Percentiles rank a stretch among this genome's conserved stretches.
phyloP scores from a whole-genome alignment of 2,888 invertebrate genomes.

The Erebia palarica region DNA sequence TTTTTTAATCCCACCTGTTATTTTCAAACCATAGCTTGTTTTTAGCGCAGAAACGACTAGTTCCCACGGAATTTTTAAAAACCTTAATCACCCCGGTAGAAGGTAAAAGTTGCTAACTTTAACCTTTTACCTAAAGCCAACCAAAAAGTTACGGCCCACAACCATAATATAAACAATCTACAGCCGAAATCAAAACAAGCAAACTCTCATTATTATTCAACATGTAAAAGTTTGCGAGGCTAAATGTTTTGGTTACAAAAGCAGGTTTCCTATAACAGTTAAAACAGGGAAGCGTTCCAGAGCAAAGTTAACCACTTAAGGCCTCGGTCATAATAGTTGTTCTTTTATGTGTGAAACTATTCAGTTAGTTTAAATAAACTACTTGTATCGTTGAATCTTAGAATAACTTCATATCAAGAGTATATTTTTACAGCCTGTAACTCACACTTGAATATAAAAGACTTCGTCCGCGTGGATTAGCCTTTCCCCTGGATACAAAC shows the following conservation, averaged over 20 bases:
- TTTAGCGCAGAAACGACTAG: too few relatives aligned
- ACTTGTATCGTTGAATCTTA: not conserved
- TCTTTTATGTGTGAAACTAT: not conserved
- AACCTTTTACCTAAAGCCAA: too few relatives aligned
- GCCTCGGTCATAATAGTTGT: conserved; percentile 10
- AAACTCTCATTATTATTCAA: conserved; percentile 12
- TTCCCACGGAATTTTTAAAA: too few relatives aligned
- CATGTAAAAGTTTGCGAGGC: conserved; percentile 11
- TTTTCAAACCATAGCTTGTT: too few relatives aligned
- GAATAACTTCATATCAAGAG: not conserved
- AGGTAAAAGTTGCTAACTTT: not conserved
- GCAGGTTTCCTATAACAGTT: conserved; percentile 15
- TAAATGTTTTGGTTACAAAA: conserved; percentile 19
- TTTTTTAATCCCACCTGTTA: too few relatives aligned
- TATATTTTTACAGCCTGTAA: not conserved
- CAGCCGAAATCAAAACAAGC: not conserved
- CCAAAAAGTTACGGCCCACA: not conserved
- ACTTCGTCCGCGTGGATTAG: too few relatives aligned
- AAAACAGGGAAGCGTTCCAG: conserved; percentile 21
- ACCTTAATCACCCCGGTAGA: not conserved
- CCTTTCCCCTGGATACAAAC: too few relatives aligned
- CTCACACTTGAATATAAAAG: too few relatives aligned
- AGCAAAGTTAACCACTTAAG: conserved; percentile 11
- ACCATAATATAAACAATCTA: not conserved
- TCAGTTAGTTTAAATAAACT: not conserved